Evolutionary conservation across 2,113 vertebrate species (phyloP).

Genomic region (Tyto alba): DNA sequence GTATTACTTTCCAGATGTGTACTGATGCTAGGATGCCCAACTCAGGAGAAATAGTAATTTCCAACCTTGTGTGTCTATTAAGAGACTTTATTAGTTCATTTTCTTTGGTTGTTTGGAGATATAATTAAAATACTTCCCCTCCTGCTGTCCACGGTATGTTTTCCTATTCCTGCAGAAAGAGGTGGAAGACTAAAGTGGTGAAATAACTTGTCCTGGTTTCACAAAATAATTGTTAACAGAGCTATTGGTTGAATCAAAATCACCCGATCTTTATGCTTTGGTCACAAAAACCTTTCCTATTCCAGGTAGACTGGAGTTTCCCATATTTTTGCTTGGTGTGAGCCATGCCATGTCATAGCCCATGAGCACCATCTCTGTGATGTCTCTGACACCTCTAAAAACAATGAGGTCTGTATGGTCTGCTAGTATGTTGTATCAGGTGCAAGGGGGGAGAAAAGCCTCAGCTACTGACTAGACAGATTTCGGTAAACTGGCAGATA

Average conservation of each 20-base stretch:
- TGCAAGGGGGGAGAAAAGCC: not conserved
- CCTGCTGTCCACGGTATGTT: not conserved
- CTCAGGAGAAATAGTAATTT: not conserved
- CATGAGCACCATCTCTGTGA: not conserved
- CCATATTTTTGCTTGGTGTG: not conserved
- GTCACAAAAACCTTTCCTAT: not conserved
- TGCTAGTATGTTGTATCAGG: not conserved
- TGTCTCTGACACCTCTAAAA: not conserved
- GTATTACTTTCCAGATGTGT: not conserved
- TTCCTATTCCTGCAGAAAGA: not conserved
- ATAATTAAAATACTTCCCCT: not conserved
- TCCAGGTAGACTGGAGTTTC: not conserved
- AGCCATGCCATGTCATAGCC: not conserved
- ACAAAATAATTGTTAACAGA: not conserved
- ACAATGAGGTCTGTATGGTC: not conserved
- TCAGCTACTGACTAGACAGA: not conserved
- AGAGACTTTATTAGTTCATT: not conserved
- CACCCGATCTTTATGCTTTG: not conserved
- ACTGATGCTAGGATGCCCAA: not conserved
- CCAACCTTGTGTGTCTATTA: not conserved
- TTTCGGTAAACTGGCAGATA: not conserved
- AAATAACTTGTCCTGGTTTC: not conserved
- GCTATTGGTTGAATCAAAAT: not conserved
- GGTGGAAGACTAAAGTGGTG: not conserved
- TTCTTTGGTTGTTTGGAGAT: not conserved